Base-by-base conservation (phyloP, 2,113 vertebrate genomes). In the Actinemys pallida region DNA sequence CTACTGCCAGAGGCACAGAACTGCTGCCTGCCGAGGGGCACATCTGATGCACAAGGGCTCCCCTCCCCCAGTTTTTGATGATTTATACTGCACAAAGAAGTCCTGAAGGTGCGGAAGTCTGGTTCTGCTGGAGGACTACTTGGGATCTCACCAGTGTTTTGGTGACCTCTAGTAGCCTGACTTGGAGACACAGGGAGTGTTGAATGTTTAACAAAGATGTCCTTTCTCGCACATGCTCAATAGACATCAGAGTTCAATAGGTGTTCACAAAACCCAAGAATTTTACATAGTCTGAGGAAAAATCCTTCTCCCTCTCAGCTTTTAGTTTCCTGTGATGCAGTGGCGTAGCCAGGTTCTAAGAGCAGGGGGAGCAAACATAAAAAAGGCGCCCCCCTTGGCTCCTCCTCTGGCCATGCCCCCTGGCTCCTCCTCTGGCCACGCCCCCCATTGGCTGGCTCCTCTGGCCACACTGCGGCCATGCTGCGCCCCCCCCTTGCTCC, bases 91-190 rank as follows among this genome's bases (percentile, higher is more conserved):
- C 14, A 80, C 81, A 86, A 3, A 47, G 76, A 81, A 29, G n/a
- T 5, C 56, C 29, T 31, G 52, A 89, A 31, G 91, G n/a, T 53
- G 80, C 14, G 8, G 24, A 39, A 12, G 80, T 16, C 50, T 39
- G 35, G 5, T 0, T n/a, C 22, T 53, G 31, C 29, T 0, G 1
- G 75, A 3, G 69, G 54, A 69, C 81, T 84, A 13, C 20, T 3
- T 93, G 29, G 49, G 52, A 76, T 53, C 72, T 86, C 91, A 27
- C 59, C 83, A 10, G 8, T 50, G n/a, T 89, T 95, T 91, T 53
- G 52, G 19, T 56, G 80, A 52, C 31, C 31, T 50, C 10, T 93
- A 56, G 4, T 81, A 20, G 17, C 16, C 11, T 76, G 31, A 27
- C 42, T 92, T 14, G 56, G 82, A 52, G 20, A 47, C 13, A 59